These are phyloP conservation scores for Schizothorax lantsangensis DNA, from an alignment of 2,797 vertebrate species.

Conservation along the genomic window DNA sequence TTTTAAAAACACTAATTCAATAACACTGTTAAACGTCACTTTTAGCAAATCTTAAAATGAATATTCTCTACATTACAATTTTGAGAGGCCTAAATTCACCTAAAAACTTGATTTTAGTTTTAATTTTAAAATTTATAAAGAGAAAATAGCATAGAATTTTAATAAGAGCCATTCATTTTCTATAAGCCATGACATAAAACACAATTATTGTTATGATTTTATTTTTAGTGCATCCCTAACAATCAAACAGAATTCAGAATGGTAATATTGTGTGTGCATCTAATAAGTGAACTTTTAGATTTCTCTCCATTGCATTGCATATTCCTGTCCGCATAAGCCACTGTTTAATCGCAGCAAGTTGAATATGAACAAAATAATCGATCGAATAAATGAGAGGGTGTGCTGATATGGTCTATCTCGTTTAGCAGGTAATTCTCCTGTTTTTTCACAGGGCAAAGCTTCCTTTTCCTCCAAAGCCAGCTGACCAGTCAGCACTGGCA, in stretches of 20 bases:
- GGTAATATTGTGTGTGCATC: conserved; percentile 42
- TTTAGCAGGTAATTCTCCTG: conserved; percentile 37
- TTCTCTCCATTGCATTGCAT: conserved; percentile 24
- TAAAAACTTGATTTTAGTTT: not conserved
- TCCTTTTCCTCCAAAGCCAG: conserved; percentile 42
- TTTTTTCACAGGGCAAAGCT: conserved; percentile 24
- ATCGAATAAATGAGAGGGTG: conserved; percentile 47
- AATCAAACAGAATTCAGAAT: conserved; percentile 22
- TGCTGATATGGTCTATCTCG: conserved; percentile 41
- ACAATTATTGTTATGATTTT: not conserved
- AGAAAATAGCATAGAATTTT: not conserved
- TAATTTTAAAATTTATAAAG: not conserved
- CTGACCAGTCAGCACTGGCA: conserved; percentile 36
- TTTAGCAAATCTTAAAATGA: not conserved
- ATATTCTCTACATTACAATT: not conserved
- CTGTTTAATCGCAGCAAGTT: conserved; percentile 36
- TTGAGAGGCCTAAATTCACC: not conserved
- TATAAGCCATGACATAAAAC: conserved; percentile 14
- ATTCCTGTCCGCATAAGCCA: conserved; percentile 25
- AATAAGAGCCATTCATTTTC: not conserved
- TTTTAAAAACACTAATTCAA: not conserved
- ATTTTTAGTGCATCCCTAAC: conserved; percentile 4
- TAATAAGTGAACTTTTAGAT: conserved; percentile 28
- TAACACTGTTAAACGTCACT: not conserved
- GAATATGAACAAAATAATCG: conserved; percentile 36